Evolutionary conservation across 2,797 vertebrate genomes (phyloP).

Genomic region (Psittacula derbiana): DNA sequence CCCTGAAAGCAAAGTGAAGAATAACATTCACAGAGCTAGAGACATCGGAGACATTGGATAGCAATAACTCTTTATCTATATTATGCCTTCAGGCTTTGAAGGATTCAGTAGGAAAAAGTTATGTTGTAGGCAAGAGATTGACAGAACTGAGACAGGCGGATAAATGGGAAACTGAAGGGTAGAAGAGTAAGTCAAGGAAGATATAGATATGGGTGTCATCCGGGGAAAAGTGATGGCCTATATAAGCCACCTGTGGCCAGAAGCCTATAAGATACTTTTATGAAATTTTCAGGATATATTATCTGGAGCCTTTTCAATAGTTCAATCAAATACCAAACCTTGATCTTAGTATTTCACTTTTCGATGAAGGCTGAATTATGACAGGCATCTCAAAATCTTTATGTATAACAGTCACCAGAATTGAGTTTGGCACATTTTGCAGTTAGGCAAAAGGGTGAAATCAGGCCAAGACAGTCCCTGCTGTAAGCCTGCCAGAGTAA

Average conservation of each 20-base stretch:
- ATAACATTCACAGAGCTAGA: not conserved
- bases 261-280: not conserved
- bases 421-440: not conserved
- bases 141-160: not conserved
- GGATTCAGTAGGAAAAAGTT: not conserved
- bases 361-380: not conserved
- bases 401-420: not conserved
- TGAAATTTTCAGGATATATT: not conserved
- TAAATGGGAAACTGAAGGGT: not conserved
- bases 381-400: not conserved
- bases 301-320: not conserved
- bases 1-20: not conserved
- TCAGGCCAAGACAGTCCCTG: not conserved
- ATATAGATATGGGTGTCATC: not conserved
- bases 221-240: not conserved
- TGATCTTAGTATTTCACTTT: not conserved
- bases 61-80: not conserved
- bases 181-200: not conserved
- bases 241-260: not conserved
- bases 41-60: not conserved
- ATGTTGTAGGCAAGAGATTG: not conserved
- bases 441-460: not conserved
- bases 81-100: not conserved
- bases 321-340: not conserved
- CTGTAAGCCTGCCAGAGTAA: too few relatives aligned